Conservation (phyloP, 92 coral and sea anemone species). For the Parazoanthus darwini region DNA sequence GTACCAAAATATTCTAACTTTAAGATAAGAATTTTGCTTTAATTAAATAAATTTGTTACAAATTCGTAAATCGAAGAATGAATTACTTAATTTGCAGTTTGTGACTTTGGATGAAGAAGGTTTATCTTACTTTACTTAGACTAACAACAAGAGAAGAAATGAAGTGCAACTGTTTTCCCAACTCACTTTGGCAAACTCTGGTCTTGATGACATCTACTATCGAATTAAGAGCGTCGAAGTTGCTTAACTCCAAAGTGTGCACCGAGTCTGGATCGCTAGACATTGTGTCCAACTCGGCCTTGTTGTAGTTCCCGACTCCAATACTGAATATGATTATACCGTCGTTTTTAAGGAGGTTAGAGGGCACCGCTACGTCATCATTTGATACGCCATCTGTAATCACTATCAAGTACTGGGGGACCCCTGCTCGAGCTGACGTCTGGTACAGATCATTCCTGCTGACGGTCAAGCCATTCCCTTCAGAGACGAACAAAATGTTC, state of each 20-base stretch:
- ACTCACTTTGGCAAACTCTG: constrained; percentile 25
- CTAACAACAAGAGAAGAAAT: no score
- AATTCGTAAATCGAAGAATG: no score
- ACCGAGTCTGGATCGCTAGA: constrained; percentile 19
- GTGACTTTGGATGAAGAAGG: no score
- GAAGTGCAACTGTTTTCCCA: not conserved
- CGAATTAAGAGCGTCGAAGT: not conserved
- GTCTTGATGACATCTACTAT: constrained; percentile 14
- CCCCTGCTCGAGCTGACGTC: constrained; percentile 12
- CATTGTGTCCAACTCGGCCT: not conserved
- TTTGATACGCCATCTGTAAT: constrained; percentile 4
- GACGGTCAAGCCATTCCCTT: not conserved
- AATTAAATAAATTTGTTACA: no score
- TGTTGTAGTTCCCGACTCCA: constrained; percentile 8
- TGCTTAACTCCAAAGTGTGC: not conserved
- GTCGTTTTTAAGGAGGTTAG: constrained; percentile 19
- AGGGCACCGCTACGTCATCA: constrained; percentile 11
- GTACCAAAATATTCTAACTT: no score
- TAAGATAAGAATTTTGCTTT: no score
- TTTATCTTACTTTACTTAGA: no score
- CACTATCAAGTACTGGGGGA: not conserved
- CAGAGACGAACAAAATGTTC: not conserved
- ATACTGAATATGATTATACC: constrained; percentile 16
- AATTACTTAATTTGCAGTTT: no score
- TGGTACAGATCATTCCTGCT: constrained; percentile 19